A percentile compares a stretch with the other conserved stretches of the same genome.
phyloP scores from a whole-genome alignment of 2,797 vertebrate genomes.

The Squalus acanthias region DNA sequence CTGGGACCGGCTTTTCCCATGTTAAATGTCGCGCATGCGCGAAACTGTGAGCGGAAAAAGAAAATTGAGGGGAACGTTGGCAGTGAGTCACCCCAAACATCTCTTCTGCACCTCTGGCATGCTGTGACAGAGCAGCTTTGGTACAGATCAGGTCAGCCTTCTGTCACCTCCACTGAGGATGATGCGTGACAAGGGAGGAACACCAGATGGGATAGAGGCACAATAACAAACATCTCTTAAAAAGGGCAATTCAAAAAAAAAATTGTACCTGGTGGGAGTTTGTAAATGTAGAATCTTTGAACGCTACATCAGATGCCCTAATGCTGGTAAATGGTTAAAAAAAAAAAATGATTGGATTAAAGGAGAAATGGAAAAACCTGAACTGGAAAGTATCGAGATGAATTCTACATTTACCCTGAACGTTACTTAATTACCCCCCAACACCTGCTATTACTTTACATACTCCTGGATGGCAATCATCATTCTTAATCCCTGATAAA shows the following conservation, averaged over 20 bases:
- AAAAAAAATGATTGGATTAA: neutral
- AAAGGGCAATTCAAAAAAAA: neutral
- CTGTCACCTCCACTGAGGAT: neutral
- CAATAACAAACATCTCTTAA: neutral
- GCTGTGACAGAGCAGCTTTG: neutral
- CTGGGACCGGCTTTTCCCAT: no score
- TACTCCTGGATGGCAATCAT: neutral
- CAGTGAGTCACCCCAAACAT: neutral
- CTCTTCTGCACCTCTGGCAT: neutral
- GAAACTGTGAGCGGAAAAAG: no score
- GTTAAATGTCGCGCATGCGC: no score
- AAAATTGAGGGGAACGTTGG: no score
- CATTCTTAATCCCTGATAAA: slow-evolving; percentile 12
- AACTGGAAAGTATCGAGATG: neutral
- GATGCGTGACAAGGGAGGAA: no score
- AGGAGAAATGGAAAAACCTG: neutral
- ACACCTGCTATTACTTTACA: neutral
- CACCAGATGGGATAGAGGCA: neutral
- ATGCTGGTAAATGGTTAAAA: neutral
- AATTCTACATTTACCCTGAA: neutral
- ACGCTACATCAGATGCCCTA: neutral
- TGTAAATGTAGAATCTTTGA: neutral
- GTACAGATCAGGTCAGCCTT: neutral
- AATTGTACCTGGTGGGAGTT: neutral
- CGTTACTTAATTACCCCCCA: neutral